Conservation (phyloP, 2,888 invertebrate genomes). For the Liposcelis brunnea region DNA sequence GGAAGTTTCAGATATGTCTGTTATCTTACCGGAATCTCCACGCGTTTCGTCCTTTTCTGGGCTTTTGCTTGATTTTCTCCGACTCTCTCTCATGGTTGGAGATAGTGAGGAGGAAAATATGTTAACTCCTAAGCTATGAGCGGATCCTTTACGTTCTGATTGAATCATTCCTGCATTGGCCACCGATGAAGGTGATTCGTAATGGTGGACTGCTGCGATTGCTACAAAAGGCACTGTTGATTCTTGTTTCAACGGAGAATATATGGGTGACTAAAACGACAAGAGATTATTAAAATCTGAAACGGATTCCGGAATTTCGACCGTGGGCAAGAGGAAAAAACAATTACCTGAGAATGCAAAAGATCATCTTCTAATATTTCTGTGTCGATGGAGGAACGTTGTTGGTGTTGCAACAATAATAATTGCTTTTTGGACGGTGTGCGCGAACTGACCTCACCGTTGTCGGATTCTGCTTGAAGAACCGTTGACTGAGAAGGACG, state of each 20-base stretch:
- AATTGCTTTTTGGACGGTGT: conserved; percentile 67
- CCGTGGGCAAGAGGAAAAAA: no score
- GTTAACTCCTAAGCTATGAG: neutral
- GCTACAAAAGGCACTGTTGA: conserved; percentile 8
- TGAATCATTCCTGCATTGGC: neutral
- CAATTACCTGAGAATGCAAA: conserved; percentile 7
- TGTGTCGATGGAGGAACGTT: conserved; percentile 70
- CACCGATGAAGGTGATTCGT: conserved; percentile 1
- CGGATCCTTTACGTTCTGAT: neutral
- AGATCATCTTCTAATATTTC: conserved; percentile 39
- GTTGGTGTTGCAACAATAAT: conserved; percentile 63
- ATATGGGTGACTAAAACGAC: conserved; percentile 2
- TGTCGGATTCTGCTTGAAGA: conserved; percentile 21
- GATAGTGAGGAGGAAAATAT: neutral
- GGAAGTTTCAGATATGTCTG: conserved; percentile 74
- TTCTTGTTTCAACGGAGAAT: conserved; percentile 3
- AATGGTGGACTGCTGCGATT: conserved; percentile 4
- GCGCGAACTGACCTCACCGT: conserved; percentile 11
- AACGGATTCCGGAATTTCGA: no score
- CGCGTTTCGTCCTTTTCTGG: conserved; percentile 12
- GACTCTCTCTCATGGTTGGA: neutral
- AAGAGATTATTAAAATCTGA: no score
- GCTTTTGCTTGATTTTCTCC: conserved; percentile 4
- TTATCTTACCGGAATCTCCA: conserved; percentile 18
- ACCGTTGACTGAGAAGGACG: conserved; percentile 14